A percentile compares a stretch with the other conserved stretches of the same genome.
Conservation (phyloP, 2,888 invertebrate genomes). For the Norana najaformis region DNA sequence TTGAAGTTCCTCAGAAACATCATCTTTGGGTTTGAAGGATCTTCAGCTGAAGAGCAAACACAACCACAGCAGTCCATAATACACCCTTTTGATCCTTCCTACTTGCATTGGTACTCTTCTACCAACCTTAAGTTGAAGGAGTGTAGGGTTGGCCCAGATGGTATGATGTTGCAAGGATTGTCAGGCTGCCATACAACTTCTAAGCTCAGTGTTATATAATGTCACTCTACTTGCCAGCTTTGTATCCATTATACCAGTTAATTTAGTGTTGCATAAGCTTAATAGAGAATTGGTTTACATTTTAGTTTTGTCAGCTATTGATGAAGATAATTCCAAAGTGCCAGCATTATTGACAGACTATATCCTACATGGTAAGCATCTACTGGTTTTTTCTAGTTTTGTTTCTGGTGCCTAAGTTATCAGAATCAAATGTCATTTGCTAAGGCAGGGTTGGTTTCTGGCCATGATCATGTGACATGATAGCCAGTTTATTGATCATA, state of each 20-base stretch:
- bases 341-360: conserved; percentile 18
- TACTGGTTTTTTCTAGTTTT: not conserved
- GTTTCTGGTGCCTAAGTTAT: not conserved
- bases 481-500: not conserved
- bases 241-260: not conserved
- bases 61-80: not conserved
- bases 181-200: not conserved
- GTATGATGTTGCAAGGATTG: not conserved
- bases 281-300: not conserved
- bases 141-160: not conserved
- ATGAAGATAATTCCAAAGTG: conserved; percentile 26
- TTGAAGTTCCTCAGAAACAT: not conserved
- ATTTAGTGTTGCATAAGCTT: not conserved
- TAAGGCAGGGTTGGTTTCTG: not conserved
- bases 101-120: not conserved
- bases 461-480: not conserved
- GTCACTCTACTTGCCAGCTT: not conserved
- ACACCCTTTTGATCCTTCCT: not conserved
- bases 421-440: not conserved
- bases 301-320: conserved; percentile 9
- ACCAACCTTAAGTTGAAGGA: not conserved
- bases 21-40: not conserved
- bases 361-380: not conserved
- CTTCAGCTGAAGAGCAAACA: not conserved
- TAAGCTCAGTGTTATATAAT: not conserved